Conservation (phyloP, 2,888 invertebrate genomes). For the Diarsia rubi region DNA sequence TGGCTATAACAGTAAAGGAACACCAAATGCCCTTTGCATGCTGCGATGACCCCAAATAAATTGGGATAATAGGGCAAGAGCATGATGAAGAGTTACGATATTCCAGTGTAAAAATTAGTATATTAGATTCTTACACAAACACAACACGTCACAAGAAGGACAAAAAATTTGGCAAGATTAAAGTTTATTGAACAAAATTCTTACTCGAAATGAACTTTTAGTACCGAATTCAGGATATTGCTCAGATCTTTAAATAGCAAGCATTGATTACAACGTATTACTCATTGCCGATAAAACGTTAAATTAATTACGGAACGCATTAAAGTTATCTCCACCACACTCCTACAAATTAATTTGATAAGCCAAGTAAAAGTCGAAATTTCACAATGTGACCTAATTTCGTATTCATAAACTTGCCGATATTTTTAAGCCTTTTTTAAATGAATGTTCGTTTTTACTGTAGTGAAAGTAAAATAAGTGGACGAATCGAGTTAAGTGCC, state of each 20-base stretch:
- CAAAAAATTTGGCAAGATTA: background rate
- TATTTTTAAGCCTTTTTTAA: background rate
- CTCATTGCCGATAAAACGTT: constrained; percentile 48
- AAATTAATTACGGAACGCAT: constrained; percentile 46
- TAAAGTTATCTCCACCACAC: constrained; percentile 49
- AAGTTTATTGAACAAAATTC: background rate
- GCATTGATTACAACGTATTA: constrained; percentile 47
- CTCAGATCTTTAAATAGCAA: constrained; percentile 5
- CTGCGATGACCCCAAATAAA: no score
- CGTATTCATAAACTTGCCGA: background rate
- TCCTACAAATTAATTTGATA: constrained; percentile 59
- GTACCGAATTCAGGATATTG: constrained; percentile 12
- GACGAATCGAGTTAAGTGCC: background rate
- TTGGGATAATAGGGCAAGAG: no score
- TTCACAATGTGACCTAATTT: constrained; percentile 10
- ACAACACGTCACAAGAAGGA: rapidly evolving
- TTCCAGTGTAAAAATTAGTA: background rate
- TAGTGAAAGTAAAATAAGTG: background rate
- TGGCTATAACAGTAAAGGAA: no score
- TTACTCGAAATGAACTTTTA: background rate
- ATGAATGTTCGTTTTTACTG: background rate
- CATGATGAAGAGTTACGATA: background rate
- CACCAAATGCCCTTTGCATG: no score
- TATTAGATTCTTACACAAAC: no score
- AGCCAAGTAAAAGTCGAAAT: constrained; percentile 21